Conservation (phyloP, 2,113 vertebrate genomes). For the Trogon melanurus region DNA sequence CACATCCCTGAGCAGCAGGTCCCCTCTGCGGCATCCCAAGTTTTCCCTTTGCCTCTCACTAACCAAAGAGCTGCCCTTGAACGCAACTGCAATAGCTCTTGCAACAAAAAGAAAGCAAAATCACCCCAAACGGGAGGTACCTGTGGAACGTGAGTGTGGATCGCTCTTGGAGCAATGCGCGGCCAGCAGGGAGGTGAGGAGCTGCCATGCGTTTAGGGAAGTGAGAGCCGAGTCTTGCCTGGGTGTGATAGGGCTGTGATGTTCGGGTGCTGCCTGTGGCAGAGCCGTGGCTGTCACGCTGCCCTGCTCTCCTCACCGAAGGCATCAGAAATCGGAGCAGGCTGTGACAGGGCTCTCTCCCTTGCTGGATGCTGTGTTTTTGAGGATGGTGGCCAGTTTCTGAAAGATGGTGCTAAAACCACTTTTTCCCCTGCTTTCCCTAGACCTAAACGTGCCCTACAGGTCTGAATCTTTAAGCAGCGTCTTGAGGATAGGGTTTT, state of each 20-base stretch:
- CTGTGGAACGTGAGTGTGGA: neutral
- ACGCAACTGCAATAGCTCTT: neutral
- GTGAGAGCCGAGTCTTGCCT: neutral
- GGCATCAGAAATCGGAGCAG: accelerated
- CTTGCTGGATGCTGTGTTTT: neutral
- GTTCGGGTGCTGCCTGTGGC: accelerated
- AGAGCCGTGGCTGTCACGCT: neutral
- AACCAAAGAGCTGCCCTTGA: neutral
- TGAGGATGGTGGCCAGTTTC: neutral
- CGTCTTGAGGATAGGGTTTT: neutral
- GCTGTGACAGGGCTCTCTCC: neutral
- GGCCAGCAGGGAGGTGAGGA: neutral
- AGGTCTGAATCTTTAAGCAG: neutral
- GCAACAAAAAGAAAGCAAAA: neutral
- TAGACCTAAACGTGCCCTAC: neutral
- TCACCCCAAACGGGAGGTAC: accelerated
- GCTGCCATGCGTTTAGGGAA: neutral
- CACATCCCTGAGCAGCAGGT: neutral
- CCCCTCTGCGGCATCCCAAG: neutral
- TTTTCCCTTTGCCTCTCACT: neutral
- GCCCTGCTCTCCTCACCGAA: accelerated
- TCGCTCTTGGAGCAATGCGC: accelerated
- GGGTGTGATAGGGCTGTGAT: neutral
- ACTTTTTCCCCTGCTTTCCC: neutral
- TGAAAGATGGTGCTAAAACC: neutral